Conservation (phyloP, 2,113 vertebrate genomes). For the Manacus vitellinus region DNA sequence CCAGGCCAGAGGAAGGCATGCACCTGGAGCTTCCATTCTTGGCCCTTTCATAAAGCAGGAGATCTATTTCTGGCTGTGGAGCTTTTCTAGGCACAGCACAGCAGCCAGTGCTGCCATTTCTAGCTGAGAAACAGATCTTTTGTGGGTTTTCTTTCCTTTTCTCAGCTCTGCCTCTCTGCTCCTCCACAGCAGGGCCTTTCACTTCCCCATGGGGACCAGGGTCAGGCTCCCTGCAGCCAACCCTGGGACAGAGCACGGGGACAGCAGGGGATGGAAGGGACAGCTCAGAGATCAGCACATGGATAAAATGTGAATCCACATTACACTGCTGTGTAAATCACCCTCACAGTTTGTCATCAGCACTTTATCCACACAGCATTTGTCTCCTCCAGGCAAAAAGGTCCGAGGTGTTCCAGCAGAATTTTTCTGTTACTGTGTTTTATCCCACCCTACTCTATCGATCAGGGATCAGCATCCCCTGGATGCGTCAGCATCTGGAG, state of each 20-base stretch:
- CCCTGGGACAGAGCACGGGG: background rate
- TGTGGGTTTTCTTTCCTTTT: background rate
- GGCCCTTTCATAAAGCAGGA: background rate
- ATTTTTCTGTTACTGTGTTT: background rate
- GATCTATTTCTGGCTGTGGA: background rate
- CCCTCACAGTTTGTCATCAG: background rate
- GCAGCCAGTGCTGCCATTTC: background rate
- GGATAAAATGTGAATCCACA: rapidly evolving
- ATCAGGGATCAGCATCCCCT: background rate
- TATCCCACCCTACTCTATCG: background rate
- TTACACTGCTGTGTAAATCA: background rate
- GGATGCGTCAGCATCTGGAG: background rate
- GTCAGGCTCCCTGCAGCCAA: background rate
- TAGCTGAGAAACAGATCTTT: background rate
- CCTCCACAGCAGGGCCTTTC: rapidly evolving
- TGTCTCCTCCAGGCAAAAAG: background rate
- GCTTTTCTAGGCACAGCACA: background rate
- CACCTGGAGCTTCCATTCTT: background rate
- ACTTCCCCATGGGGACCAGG: rapidly evolving
- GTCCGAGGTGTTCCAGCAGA: background rate
- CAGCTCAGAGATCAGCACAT: background rate
- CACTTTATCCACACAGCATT: background rate
- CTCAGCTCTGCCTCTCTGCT: background rate
- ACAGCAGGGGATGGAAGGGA: background rate
- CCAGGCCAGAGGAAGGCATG: background rate